Base-by-base conservation (phyloP, 1,140 invertebrate genomes). In the Oscheius sp. region DNA sequence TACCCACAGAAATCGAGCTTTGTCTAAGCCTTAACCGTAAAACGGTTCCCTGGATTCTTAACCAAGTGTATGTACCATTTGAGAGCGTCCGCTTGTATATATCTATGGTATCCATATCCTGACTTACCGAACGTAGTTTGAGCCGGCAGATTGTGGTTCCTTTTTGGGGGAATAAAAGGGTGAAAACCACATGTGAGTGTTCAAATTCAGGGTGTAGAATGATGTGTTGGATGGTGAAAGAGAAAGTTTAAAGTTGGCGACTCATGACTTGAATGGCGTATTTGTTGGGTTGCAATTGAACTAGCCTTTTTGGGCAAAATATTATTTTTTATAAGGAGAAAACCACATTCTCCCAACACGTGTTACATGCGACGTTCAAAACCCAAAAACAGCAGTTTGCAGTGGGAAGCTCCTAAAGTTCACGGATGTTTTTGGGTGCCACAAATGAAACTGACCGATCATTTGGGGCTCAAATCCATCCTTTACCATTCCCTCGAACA, bases 321-420 rank as follows among this genome's bases (percentile, higher is more conserved):
- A n/a, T n/a, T n/a, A n/a, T n/a, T n/a, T n/a, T n/a, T n/a, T n/a
- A n/a, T n/a, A n/a, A n/a, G n/a, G n/a, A n/a, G n/a, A n/a, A n/a
- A n/a, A n/a, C n/a, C n/a, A 38, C 70, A 78, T 72, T 82, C 80
- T 18, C 81, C 80, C 26, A 81, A 46, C 18, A 73, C 64, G 36
- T 79, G 65, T 79, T 77, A 81, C 18, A 83, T 68, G n/a, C 74
- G 20, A 28, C 79, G 65, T 20, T 81, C 70, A 67, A 82, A 82
- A 13, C 80, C 80, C 15, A 82, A 64, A 2, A 82, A 80, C 0
- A 81, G 77, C 55, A 63, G 23, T 38, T 63, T 63, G 20, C 32
- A 34, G 26, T 63, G 61, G 23, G 10, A 32, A n/a, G 32, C 32
- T 15, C 61, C 61, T 63, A 32, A 32, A 63, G 20, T 29, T 26